Percentiles rank a stretch among this genome's conserved stretches.
Conservation (phyloP, 2,888 invertebrate species). For the Alviniconcha strummeri region DNA sequence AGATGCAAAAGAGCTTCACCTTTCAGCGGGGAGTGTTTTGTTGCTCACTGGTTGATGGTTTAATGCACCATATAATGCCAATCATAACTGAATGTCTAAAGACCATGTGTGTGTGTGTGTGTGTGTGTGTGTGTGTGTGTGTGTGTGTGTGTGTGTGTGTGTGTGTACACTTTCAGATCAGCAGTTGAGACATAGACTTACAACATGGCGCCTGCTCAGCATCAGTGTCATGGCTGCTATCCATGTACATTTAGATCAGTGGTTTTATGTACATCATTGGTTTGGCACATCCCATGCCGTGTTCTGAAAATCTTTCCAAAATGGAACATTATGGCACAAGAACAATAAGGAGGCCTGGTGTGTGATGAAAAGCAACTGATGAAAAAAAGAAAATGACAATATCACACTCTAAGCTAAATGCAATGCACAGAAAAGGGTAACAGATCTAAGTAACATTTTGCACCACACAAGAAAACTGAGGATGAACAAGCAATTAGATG, state of each 20-base stretch:
- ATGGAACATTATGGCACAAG: neutral
- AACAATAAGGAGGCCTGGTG: too few species aligned
- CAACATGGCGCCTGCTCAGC: neutral
- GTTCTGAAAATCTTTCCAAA: neutral
- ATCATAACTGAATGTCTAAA: neutral
- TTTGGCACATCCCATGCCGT: neutral
- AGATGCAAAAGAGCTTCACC: too few species aligned
- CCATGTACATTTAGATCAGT: neutral
- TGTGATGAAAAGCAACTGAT: too few species aligned
- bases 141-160: neutral
- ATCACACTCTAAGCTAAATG: too few species aligned
- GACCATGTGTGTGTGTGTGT: neutral
- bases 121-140: neutral
- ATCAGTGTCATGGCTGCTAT: neutral
- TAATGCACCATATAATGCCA: too few species aligned
- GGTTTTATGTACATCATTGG: neutral
- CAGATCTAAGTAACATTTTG: too few species aligned
- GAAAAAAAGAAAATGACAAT: too few species aligned
- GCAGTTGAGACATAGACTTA: neutral
- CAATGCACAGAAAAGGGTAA: too few species aligned
- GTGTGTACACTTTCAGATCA: neutral
- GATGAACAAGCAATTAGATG: too few species aligned
- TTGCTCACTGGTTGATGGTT: too few species aligned
- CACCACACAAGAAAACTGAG: too few species aligned
- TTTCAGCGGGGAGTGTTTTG: too few species aligned